A percentile compares a stretch with the other conserved stretches of the same genome.
Evolutionary conservation across 2,888 invertebrate species (phyloP).

Genomic region (Merodon equestris): DNA sequence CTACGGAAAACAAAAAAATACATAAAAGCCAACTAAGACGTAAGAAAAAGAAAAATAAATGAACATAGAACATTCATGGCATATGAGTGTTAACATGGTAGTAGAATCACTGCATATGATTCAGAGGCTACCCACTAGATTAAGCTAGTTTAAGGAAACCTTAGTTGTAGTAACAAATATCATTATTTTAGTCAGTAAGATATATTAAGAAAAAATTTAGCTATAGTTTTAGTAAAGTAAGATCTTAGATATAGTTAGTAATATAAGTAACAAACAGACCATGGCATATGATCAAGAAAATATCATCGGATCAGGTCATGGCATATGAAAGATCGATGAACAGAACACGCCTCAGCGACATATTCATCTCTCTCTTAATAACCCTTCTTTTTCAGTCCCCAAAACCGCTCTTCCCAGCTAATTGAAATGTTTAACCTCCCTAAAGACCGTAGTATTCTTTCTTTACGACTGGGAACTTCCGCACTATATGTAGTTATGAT

Average conservation of each 20-base stretch:
- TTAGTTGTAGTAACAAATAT: no score
- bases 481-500: slow-evolving; percentile 19
- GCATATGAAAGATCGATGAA: no score
- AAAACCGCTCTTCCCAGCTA: not conserved
- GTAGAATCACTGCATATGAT: no score
- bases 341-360: not conserved
- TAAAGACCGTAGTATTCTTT: no score
- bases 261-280: no score
- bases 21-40: slow-evolving; percentile 53
- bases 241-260: no score
- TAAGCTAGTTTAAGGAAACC: no score
- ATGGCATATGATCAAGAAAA: slow-evolving; percentile 1
- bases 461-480: slow-evolving; percentile 20
- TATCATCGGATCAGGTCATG: no score
- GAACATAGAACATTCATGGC: slow-evolving; percentile 18
- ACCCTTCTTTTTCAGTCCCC: not conserved
- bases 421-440: no score
- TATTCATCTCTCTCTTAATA: not conserved
- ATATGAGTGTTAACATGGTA: no score
- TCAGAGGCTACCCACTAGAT: no score
- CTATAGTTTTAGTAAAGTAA: not conserved
- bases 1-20: slow-evolving; percentile 53
- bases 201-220: not conserved
- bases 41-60: slow-evolving; percentile 9
- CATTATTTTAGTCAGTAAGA: no score